A percentile compares a stretch with the other conserved stretches of the same genome.
phyloP scores from a whole-genome alignment of 2,113 vertebrate genomes.

The Leptodactylus fuscus region DNA sequence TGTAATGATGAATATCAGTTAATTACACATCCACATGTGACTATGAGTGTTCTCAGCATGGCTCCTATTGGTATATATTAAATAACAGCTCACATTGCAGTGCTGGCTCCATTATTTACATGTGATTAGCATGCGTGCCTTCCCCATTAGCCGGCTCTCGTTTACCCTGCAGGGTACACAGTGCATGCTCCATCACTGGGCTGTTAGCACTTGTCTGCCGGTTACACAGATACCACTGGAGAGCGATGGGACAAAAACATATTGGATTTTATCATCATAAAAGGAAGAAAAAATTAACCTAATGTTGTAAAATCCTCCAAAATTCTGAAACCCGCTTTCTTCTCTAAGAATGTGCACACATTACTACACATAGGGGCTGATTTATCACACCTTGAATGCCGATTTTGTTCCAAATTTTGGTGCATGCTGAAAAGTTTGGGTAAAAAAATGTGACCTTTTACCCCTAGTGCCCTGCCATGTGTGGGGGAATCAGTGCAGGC shows the following conservation, averaged over 20 bases:
- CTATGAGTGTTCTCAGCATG: slow-evolving; percentile 44
- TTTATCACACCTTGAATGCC: no score
- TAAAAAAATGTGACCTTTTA: no score
- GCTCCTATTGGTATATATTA: slow-evolving; percentile 25
- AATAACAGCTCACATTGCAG: slow-evolving; percentile 16
- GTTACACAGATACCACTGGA: background rate
- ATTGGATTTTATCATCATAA: background rate
- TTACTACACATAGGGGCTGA: no score
- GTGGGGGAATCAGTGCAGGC: no score
- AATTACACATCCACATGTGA: slow-evolving; percentile 44
- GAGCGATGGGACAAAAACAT: background rate
- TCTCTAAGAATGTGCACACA: no score
- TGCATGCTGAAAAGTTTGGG: no score
- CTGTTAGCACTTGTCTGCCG: background rate
- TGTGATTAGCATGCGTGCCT: slow-evolving; percentile 41
- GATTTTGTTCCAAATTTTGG: no score
- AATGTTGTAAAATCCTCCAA: no score
- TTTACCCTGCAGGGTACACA: background rate
- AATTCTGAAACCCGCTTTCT: no score
- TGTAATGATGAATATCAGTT: slow-evolving; percentile 45
- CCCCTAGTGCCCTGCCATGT: no score
- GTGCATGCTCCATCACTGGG: background rate
- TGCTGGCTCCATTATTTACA: slow-evolving; percentile 48
- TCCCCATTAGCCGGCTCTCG: slow-evolving; percentile 33
- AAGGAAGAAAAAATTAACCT: background rate